Conservation (phyloP, 1,140 invertebrate species). For the Nasonia giraulti region DNA sequence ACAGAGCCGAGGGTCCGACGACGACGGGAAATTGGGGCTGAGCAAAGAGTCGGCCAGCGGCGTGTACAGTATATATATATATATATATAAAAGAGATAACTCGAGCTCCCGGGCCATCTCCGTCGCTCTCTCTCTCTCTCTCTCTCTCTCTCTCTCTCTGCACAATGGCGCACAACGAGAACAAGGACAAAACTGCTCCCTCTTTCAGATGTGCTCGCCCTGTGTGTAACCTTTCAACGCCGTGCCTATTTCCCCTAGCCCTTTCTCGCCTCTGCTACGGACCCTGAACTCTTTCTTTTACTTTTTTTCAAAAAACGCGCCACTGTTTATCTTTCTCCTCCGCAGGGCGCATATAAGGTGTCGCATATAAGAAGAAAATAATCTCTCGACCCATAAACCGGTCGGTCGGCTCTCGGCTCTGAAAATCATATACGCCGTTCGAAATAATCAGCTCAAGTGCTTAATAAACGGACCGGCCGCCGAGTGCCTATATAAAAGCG, state of each 20-base stretch:
- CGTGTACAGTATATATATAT: background rate
- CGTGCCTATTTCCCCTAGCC: background rate
- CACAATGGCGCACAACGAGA: conserved; percentile 36
- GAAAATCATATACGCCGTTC: too few relatives aligned
- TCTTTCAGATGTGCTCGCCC: conserved; percentile 13
- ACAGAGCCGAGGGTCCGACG: background rate
- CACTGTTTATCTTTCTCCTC: too few relatives aligned
- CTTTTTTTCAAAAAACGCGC: background rate
- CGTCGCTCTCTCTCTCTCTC: background rate
- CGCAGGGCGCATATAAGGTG: too few relatives aligned
- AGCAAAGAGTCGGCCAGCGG: conserved; percentile 26
- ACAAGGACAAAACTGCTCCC: conserved; percentile 37
- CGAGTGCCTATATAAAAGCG: too few relatives aligned
- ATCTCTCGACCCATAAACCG: too few relatives aligned
- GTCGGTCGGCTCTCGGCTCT: too few relatives aligned
- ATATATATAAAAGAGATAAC: conserved; percentile 37
- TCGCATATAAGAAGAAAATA: too few relatives aligned
- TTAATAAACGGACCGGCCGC: background rate
- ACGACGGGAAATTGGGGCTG: conserved; percentile 43
- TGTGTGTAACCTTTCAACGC: conserved; percentile 4
- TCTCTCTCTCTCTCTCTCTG: too few relatives aligned
- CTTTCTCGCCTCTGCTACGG: background rate
- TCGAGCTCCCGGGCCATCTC: background rate
- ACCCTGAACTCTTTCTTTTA: background rate
- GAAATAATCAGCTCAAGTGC: conserved; percentile 26